Conservation (phyloP, 2,888 invertebrate genomes). For the Lasioglossum zephyrum region DNA sequence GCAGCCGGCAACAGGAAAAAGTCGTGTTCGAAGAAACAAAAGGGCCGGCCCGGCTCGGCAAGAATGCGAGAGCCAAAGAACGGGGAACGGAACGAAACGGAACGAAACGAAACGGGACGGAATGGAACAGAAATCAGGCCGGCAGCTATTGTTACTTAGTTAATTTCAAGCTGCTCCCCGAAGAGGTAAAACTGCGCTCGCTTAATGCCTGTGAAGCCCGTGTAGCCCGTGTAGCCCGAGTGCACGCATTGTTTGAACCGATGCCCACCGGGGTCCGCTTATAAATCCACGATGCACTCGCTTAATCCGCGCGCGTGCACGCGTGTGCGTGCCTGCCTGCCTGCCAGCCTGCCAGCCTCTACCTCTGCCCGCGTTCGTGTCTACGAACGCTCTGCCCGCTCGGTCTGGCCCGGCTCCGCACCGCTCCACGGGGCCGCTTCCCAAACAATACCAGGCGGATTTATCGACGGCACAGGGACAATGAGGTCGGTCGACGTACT, state of each 20-base stretch:
- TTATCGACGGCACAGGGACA: constrained; percentile 68
- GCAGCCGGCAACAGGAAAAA: constrained; percentile 29
- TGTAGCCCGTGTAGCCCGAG: constrained; percentile 47
- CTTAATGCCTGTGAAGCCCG: constrained; percentile 62
- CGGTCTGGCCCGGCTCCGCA: not conserved
- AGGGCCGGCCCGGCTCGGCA: constrained; percentile 17
- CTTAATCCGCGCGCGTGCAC: constrained; percentile 60
- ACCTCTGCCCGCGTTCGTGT: constrained; percentile 7
- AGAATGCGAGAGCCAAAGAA: constrained; percentile 19
- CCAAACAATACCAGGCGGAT: constrained; percentile 69
- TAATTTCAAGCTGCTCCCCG: constrained; percentile 69
- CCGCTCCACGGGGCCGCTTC: constrained; percentile 28
- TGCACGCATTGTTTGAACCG: constrained; percentile 63
- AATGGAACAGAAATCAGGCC: constrained; percentile 47
- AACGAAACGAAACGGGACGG: not conserved
- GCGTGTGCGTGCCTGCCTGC: constrained; percentile 33
- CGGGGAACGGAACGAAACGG: not conserved
- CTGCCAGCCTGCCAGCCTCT: not conserved
- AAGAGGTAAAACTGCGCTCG: constrained; percentile 66
- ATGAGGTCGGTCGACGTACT: constrained; percentile 56
- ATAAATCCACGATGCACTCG: constrained; percentile 67
- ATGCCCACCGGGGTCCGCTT: constrained; percentile 68
- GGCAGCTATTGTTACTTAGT: constrained; percentile 72
- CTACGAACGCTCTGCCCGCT: not conserved
- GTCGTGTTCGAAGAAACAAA: constrained; percentile 30